Base-by-base conservation (phyloP, 2,888 invertebrate species). In the Mongoloraphidia duomilia region DNA sequence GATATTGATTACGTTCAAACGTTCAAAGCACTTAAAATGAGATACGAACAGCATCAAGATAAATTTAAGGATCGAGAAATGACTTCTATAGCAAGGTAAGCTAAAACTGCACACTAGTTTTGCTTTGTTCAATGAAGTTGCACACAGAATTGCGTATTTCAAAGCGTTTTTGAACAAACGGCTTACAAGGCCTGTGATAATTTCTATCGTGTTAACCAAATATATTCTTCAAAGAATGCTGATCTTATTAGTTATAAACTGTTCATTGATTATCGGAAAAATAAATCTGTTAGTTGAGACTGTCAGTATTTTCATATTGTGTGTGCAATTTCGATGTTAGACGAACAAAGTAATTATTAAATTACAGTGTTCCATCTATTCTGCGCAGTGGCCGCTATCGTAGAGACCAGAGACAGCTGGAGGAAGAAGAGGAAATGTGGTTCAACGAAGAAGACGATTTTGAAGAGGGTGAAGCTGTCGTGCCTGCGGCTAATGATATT, bases 341-440 rank as follows among this genome's bases (percentile, higher is more conserved):
- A 26, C 26, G 6, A 26, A 26, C 34, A 36, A 41, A 37, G 35
- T n/a, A n/a, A 38, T 41, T 41, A 41, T 17, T 41, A 42, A 43
- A 40, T 54, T 56, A 47, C 53, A 85, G 84, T 57, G 84, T 86
- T 46, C 84, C 86, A 49, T 84, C 91, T 50, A 82, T 92, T 61
- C 73, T 93, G 57, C 77, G 90, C 55, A 80, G 77, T 58, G 76
- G 74, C 63, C 79, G 95, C 56, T 94, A 87, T 70, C 76, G 95
- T 54, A 80, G 94, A 54, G 95, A 96, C 71, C 89, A 91, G 58
- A 78, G 95, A 49, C 87, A 92, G 65, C 78, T 94, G 61, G 96
- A 97, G 56, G 95, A 96, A 63, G 96, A 96, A 60, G 96, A 97
- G 64, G 96, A 96, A 71, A 90, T 94, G 82, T 97, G 95, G 95